These are phyloP conservation scores for Euleptes europaea DNA, from an alignment of 2,113 vertebrate species.

Conservation along the genomic window DNA sequence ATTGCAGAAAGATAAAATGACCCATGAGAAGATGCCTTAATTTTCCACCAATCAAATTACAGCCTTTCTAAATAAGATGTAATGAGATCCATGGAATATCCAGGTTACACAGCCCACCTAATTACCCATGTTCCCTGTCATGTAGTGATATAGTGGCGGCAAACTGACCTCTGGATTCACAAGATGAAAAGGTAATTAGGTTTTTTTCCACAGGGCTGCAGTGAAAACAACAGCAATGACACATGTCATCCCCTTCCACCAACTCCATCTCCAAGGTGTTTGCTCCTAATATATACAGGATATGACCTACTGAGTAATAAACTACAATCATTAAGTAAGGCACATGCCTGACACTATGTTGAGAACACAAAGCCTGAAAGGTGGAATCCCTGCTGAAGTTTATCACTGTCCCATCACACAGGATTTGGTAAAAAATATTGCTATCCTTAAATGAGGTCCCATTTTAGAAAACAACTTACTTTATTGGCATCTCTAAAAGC, in stretches of 20 bases:
- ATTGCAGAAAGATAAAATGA: constrained; percentile 99
- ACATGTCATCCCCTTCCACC: constrained; percentile 80
- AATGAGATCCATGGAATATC: constrained; percentile 89
- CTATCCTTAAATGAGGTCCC: constrained; percentile 54
- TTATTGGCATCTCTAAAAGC: too few relatives aligned
- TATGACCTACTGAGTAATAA: constrained; percentile 79
- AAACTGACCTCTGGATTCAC: constrained; percentile 88
- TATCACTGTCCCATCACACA: constrained; percentile 41
- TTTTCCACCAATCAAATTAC: constrained; percentile 99
- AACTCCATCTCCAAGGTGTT: constrained; percentile 77
- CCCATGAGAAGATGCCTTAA: constrained; percentile 95
- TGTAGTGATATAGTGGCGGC: constrained; percentile 85
- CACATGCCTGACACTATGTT: constrained; percentile 59
- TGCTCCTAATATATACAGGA: constrained; percentile 79
- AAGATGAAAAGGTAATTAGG: constrained; percentile 94
- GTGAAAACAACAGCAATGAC: constrained; percentile 81
- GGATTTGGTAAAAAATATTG: constrained; percentile 41
- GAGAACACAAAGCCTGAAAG: constrained; percentile 66
- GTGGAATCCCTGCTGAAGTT: constrained; percentile 61
- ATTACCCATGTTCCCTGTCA: constrained; percentile 85
- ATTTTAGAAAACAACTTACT: too few relatives aligned
- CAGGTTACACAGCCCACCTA: constrained; percentile 87
- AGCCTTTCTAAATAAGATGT: constrained; percentile 89
- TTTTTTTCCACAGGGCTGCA: constrained; percentile 85
- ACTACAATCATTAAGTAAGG: constrained; percentile 75